Percentiles rank a stretch among this genome's conserved stretches.
These are phyloP conservation scores for Terrapene triunguis DNA, from an alignment of 2,113 vertebrate genomes.

Conservation along the genomic window DNA sequence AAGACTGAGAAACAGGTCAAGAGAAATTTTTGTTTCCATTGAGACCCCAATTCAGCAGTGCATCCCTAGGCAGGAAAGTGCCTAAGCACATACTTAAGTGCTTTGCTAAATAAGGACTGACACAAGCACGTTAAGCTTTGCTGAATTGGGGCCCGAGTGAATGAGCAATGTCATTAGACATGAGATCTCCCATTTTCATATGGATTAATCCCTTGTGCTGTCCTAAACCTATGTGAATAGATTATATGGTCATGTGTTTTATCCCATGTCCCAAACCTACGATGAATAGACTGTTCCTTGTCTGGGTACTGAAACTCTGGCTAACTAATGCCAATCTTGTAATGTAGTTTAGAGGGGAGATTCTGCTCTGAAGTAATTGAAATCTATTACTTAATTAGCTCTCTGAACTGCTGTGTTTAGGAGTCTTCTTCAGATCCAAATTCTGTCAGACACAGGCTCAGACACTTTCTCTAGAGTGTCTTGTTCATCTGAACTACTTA, in stretches of 20 bases:
- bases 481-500: too few relatives aligned
- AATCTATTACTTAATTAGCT: too few relatives aligned
- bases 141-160: neutral
- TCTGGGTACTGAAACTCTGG: too few relatives aligned
- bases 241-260: neutral
- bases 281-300: too few relatives aligned
- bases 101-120: neutral
- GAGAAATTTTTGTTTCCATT: neutral
- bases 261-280: too few relatives aligned
- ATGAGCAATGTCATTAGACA: neutral
- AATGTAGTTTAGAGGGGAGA: too few relatives aligned
- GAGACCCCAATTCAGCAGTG: neutral
- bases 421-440: too few relatives aligned
- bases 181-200: neutral
- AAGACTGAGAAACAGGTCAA: rapidly evolving
- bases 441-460: too few relatives aligned
- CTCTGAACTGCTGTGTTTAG: too few relatives aligned
- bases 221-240: neutral
- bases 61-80: neutral
- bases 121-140: neutral
- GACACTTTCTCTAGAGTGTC: too few relatives aligned
- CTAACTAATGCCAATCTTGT: too few relatives aligned
- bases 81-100: neutral
- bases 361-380: too few relatives aligned
- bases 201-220: neutral